Evolutionary conservation across 2,113 vertebrate species (phyloP), one percentile per base, ranked within the genome.

Genomic region (Herpailurus yagouaroundi): DNA sequence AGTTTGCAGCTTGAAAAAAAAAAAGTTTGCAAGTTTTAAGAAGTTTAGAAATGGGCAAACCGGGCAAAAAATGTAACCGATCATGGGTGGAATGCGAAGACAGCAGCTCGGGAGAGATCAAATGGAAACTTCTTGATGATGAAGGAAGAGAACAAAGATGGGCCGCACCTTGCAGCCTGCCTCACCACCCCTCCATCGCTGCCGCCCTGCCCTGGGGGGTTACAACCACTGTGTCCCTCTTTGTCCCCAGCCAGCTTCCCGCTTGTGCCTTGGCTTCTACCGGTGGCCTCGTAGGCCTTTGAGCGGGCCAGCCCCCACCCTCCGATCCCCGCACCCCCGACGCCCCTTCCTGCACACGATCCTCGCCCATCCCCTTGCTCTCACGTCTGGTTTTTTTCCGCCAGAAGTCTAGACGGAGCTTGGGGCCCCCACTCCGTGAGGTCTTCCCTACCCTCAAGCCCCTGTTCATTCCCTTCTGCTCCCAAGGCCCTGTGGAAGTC

Each of bases 401-500:
- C 19, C 64, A 15, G 41, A 82, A 11, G 7, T 66, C 66, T 41
- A 45, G 64, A 82, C 41, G 16, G 13, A 12, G 36, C 63, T 81
- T 48, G 15, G 6, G 3, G 18, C 7, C 4, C 4, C n/a, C 52
- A 4, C 68, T 19, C 27, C 3, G 1, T 36, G 68, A 8, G 19
- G 27, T 4, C 9, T 33, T 33, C 29, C 48, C 25, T 7, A 4
- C 21, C 50, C 23, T 25, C 3, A 8, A 38, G 64, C 57, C 45
- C 48, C 29, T 48, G 21, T 23, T 55, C 25, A 4, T 36, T 33
- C 45, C 64, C 64, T 69, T 48, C 66, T 31, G 41, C 16, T 31
- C 18, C 5, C 6, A 1, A 13, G 52, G 48, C 18, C 36, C 27
- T 1, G 5, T 3, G 15, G 21, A 27, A 12, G 8, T 71, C 7